These are phyloP conservation scores for Scaptomyza cyrtandrae DNA, from an alignment of 2,888 invertebrate genomes.

Conservation along the genomic window DNA sequence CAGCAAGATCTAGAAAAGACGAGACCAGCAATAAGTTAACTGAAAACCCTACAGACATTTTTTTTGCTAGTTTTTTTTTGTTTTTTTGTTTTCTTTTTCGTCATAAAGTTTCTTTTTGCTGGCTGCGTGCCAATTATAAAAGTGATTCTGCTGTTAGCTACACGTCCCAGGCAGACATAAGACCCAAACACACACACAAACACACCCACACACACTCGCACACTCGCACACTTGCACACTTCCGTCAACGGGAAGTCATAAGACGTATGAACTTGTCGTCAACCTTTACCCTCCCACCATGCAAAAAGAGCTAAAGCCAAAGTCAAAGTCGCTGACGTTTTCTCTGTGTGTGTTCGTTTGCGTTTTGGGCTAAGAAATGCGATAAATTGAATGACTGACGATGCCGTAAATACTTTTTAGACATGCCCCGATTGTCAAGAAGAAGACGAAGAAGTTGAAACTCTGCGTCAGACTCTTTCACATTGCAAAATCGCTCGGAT, in stretches of 20 bases:
- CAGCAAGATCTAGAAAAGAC: constrained; percentile 53
- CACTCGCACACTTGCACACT: constrained; percentile 72
- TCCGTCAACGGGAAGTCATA: constrained; percentile 82
- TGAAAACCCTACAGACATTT: constrained; percentile 61
- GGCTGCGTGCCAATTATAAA: constrained; percentile 80
- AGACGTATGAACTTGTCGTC: constrained; percentile 80
- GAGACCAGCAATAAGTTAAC: constrained; percentile 52
- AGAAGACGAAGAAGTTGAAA: constrained; percentile 9
- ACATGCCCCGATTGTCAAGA: constrained; percentile 50
- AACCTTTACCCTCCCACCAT: constrained; percentile 15
- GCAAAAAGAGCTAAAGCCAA: constrained; percentile 16
- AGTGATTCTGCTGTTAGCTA: constrained; percentile 79
- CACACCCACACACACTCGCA: constrained; percentile 46
- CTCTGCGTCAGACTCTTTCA: constrained; percentile 42
- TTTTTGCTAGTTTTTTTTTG: constrained; percentile 20
- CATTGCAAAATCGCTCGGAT: constrained; percentile 72
- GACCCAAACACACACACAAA: constrained; percentile 49
- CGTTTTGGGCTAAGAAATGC: constrained; percentile 75
- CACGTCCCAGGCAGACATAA: constrained; percentile 73
- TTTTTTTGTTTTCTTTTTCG: constrained; percentile 33
- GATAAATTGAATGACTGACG: constrained; percentile 81
- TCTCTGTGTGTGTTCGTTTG: constrained; percentile 51
- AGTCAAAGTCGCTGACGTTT: constrained; percentile 51
- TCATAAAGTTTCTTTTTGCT: constrained; percentile 67
- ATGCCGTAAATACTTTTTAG: constrained; percentile 81